These are phyloP conservation scores for Odocoileus hemionus DNA, from an alignment of 2,113 vertebrate genomes.

Conservation along the genomic window DNA sequence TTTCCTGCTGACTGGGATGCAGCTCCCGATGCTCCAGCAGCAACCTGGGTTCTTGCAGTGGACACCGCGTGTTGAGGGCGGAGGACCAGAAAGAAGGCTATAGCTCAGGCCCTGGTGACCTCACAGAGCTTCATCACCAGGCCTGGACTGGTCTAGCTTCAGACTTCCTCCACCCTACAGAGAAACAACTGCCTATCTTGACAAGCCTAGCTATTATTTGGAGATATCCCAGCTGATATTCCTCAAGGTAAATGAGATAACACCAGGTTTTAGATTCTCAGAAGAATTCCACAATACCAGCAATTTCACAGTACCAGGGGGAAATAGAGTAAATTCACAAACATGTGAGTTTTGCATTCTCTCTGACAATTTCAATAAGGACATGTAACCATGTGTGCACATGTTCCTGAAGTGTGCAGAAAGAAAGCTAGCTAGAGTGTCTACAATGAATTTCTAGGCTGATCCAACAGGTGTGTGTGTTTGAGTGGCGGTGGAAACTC, in stretches of 20 bases:
- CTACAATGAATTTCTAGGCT: not conserved
- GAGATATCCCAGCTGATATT: not conserved
- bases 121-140: not conserved
- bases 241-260: not conserved
- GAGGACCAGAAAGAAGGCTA: not conserved
- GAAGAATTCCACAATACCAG: not conserved
- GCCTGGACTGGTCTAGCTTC: not conserved
- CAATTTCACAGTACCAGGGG: not conserved
- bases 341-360: not conserved
- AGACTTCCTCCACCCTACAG: not conserved
- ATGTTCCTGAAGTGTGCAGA: not conserved
- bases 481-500: not conserved
- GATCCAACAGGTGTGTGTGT: not conserved
- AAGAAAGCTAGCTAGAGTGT: not conserved
- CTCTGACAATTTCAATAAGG: not conserved
- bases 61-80: accelerated
- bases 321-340: not conserved
- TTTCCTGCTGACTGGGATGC: not conserved
- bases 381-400: not conserved
- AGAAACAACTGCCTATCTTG: not conserved
- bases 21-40: not conserved
- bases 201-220: not conserved
- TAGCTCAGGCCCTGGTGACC: not conserved
- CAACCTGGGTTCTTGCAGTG: too few relatives aligned
- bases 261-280: not conserved